Evolutionary conservation across 2,113 vertebrate species (phyloP).

Genomic region (Macquaria australasica): DNA sequence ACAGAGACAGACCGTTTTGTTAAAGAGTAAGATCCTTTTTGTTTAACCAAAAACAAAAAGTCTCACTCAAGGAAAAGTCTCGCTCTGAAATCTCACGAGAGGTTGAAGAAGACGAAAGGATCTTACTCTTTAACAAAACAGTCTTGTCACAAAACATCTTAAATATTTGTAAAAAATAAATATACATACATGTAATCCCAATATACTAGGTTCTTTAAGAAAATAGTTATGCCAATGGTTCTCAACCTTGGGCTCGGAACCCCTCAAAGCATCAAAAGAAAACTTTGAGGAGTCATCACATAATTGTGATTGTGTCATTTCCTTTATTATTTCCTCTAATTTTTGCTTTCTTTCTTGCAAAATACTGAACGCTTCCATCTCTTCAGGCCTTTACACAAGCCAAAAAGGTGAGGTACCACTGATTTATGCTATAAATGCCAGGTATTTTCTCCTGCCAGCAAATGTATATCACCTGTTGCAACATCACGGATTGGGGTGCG

Average conservation of each 20-base stretch:
- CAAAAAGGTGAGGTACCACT: neutral
- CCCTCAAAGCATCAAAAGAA: neutral
- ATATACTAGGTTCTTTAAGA: neutral
- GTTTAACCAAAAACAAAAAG: too few species aligned
- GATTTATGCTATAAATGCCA: neutral
- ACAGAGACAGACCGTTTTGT: too few species aligned
- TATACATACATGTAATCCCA: too few species aligned
- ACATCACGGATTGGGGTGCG: neutral
- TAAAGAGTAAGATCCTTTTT: too few species aligned
- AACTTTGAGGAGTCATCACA: neutral
- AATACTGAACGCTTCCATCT: neutral
- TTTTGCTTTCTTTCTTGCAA: neutral
- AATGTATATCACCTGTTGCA: too few species aligned
- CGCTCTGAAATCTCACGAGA: too few species aligned
- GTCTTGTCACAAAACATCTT: neutral
- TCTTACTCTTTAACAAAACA: too few species aligned
- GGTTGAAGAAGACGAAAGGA: too few species aligned
- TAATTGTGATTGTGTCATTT: neutral
- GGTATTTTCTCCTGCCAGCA: neutral
- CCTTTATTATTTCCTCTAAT: too few species aligned
- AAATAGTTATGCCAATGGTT: too few species aligned
- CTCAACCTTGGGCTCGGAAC: neutral
- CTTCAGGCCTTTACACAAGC: neutral
- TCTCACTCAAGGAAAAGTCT: too few species aligned
- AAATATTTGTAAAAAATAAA: neutral